phyloP scores from a whole-genome alignment of 2,797 vertebrate species.

The Aldrovandia affinis region DNA sequence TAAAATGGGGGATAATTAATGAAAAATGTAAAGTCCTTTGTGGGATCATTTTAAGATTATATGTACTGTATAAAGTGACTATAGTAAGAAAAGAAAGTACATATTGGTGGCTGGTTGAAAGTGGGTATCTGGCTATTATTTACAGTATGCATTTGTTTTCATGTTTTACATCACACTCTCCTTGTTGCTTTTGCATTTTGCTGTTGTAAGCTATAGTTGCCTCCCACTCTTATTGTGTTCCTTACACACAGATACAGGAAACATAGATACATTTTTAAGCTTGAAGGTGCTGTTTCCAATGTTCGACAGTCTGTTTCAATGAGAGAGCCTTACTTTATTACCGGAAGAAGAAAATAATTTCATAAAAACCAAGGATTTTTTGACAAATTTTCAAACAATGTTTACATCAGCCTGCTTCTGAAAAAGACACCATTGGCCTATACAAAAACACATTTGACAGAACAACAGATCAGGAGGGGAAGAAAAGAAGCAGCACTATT shows the following conservation, averaged over 20 bases:
- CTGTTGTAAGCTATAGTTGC: neutral
- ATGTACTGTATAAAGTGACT: neutral
- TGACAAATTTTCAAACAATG: neutral
- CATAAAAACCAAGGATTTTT: neutral
- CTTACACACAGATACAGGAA: neutral
- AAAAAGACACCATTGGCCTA: neutral
- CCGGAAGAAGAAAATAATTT: no score
- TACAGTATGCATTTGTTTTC: neutral
- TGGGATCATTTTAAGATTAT: neutral
- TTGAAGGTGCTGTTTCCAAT: neutral
- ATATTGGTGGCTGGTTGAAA: neutral
- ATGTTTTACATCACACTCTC: neutral
- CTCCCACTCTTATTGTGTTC: neutral
- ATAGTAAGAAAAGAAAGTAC: neutral
- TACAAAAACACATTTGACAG: neutral
- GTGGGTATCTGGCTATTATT: neutral
- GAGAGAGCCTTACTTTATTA: neutral
- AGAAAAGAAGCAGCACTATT: neutral
- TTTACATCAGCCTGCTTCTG: neutral
- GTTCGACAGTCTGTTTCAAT: neutral
- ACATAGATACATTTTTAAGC: neutral
- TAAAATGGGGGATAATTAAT: no score
- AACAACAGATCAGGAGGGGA: neutral
- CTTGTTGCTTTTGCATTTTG: neutral
- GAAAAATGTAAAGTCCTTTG: no score